Evolutionary conservation across 2,888 invertebrate genomes (phyloP), one percentile per base, ranked within the genome.

Genomic region (Heliconius ethilla): DNA sequence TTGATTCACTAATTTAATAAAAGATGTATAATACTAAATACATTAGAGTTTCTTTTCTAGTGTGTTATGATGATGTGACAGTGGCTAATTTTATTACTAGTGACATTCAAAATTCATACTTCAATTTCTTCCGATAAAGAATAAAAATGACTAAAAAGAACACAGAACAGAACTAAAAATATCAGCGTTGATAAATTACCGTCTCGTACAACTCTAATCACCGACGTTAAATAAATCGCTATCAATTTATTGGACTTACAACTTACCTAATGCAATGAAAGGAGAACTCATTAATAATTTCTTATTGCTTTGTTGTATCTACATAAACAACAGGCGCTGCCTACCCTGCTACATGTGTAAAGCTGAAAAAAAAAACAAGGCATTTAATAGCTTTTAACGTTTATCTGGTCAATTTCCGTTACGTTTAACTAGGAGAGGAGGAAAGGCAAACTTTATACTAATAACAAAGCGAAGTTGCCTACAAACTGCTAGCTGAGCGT

Each of bases 381-480:
- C 25, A 69, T 55, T 72, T 22, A 72, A 69, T n/a, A 59, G 59
- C 33, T 59, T 59, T 51, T 15, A 59, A 59, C 72, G 37, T 59
- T 59, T 59, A 72, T 72, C 72, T 59, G 37, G 59, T 72, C 37
- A 59, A 72, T 72, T 72, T 72, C 72, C 72, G 13, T 59, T 72
- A 33, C 33, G 22, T n/a, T 72, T 55, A 59, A 72, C n/a, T 59
- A 33, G 11, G 55, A 72, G 72, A 13, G 7, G n/a, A 72, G 55
- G 59, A 59, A 33, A 72, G 22, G 9, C 33, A 63, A 77, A 77
- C 72, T 73, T 33, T 33, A 18, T 59, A 77, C 77, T 72, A 77
- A 66, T 72, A 77, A 66, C 72, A 66, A 63, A 51, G 76, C 37
- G 62, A 72, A 77, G 77, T 73, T 77, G 22, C 37, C 29, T 59